Conservation (phyloP, 2,113 vertebrate species). For the Scomber scombrus region DNA sequence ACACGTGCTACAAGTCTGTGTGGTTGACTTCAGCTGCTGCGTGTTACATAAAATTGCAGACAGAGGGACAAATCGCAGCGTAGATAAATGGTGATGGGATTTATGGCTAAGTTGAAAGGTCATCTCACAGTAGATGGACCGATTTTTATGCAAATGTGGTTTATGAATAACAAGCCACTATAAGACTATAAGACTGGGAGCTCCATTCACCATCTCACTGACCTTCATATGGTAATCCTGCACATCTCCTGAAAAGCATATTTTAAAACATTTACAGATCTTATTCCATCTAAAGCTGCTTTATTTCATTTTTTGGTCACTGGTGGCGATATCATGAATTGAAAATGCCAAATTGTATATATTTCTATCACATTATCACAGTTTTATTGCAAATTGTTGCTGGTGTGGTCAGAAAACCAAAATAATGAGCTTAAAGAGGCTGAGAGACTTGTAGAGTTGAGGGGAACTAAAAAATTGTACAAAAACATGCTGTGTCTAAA, state of each 20-base stretch:
- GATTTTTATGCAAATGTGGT: background rate
- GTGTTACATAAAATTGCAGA: conserved; percentile 64
- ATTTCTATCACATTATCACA: background rate
- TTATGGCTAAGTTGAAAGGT: conserved; percentile 40
- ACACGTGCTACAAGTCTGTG: too few relatives aligned
- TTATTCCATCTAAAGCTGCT: too few relatives aligned
- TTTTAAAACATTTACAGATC: too few relatives aligned
- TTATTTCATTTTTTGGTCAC: too few relatives aligned
- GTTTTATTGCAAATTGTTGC: background rate
- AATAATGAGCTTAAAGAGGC: background rate
- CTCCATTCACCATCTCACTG: background rate
- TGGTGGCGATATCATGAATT: too few relatives aligned
- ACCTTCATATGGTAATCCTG: background rate
- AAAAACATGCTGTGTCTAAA: too few relatives aligned
- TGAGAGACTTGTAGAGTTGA: background rate
- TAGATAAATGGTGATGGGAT: background rate
- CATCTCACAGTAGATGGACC: background rate
- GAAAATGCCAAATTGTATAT: too few relatives aligned
- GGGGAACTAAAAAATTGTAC: too few relatives aligned
- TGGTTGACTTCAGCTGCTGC: conserved; percentile 59
- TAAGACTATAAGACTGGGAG: background rate
- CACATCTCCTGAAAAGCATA: background rate
- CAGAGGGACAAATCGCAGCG: conserved; percentile 25
- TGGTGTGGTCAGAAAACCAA: background rate
- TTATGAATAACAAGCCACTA: background rate